Evolutionary conservation across 2,888 invertebrate species (phyloP), one percentile per base, ranked within the genome.

Genomic region (Conops quadrifasciatus): DNA sequence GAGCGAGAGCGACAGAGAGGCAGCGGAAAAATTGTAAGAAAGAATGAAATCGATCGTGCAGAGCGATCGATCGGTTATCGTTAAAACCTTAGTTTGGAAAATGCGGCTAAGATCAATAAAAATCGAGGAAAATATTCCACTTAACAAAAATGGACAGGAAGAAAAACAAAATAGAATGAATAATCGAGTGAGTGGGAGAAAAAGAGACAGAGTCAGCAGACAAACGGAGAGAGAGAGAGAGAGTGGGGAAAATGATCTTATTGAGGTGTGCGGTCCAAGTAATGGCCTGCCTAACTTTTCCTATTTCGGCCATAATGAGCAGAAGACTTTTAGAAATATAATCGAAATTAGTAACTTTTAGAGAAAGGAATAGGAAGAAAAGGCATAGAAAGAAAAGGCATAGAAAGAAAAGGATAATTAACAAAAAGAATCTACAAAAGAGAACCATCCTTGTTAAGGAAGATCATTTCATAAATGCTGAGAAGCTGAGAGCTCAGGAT

Each of bases 61-160:
- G 51, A 51, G 28, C 60, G 67, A 72, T 74, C 72, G 71, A 74
- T 74, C 74, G 67, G 60, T 70, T 71, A 59, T 67, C 65, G 68
- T 49, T 64, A 47, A 59, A n/a, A 53, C 71, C 71, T 64, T 59
- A 51, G 68, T 72, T 59, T 58, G 62, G 43, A 47, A 49, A 21
- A 64, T 43, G 59, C 74, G 74, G 74, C 70, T 65, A 67, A 74
- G 71, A 74, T 74, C 74, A 74, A 74, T 70, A 59, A 66, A 68
- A 73, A 74, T 70, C 67, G 62, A 67, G 45, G 63, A 71, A 69
- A 70, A 72, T 72, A 36, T 36, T 36, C 36, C 36, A 36, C 36
- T 36, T 36, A 36, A 53, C 70, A 58, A 71, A 74, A 73, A 73
- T 72, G 70, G 67, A 73, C 68, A 16, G 15, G 16, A 45, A 49